Conservation (phyloP, 1,140 invertebrate genomes). For the Planococcus citri region DNA sequence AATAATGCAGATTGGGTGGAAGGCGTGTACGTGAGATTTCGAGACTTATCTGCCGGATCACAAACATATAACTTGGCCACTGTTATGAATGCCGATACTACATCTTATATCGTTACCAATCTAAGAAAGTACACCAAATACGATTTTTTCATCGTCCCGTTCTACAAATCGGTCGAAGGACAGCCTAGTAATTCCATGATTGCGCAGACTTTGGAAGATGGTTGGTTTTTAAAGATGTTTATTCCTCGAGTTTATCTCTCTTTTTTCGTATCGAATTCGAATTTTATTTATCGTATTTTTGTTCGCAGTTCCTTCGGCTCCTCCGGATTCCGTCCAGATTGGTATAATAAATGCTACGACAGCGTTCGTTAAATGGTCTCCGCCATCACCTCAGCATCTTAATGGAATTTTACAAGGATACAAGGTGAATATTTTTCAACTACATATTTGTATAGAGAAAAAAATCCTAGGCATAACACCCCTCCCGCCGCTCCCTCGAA, state of each 20-base stretch:
- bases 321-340: conserved; percentile 68
- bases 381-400: conserved; percentile 60
- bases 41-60: conserved; percentile 51
- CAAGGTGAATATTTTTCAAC: conserved; percentile 43
- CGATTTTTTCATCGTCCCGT: conserved; percentile 79
- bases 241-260: background rate
- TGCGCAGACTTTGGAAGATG: conserved; percentile 55
- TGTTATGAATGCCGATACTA: conserved; percentile 49
- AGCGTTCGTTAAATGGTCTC: conserved; percentile 63
- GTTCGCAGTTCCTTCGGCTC: conserved; percentile 54
- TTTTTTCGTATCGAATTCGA: too few species aligned
- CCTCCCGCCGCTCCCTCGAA: too few species aligned
- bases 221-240: conserved; percentile 37
- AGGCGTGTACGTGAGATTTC: conserved; percentile 86
- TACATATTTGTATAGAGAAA: too few species aligned
- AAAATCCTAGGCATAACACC: too few species aligned
- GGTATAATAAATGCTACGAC: conserved; percentile 72
- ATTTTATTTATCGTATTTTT: background rate
- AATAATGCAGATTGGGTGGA: conserved; percentile 50
- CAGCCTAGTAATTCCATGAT: conserved; percentile 62
- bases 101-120: conserved; percentile 52
- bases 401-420: conserved; percentile 74
- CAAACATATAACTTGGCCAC: conserved; percentile 56
- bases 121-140: conserved; percentile 73
- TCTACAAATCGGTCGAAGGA: conserved; percentile 69